Percentiles rank a stretch among this genome's conserved stretches.
Evolutionary conservation across 2,888 invertebrate genomes (phyloP).

Genomic region (Dascillus cervinus): DNA sequence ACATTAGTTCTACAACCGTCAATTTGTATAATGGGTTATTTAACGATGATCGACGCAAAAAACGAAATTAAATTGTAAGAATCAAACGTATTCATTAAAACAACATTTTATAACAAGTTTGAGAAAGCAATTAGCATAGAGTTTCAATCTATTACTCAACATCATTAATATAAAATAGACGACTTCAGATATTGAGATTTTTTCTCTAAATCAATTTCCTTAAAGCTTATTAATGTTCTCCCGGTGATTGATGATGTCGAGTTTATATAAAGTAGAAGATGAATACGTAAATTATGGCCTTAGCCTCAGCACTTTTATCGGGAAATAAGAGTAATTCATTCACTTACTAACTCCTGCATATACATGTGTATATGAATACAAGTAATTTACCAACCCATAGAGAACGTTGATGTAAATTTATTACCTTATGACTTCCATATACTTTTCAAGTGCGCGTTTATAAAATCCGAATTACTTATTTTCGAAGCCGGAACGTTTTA

Average conservation of each 20-base stretch:
- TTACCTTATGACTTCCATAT: too few species aligned
- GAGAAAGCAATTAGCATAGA: conserved; percentile 21
- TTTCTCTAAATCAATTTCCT: conserved; percentile 26
- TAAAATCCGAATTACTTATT: too few species aligned
- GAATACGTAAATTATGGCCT: conserved; percentile 22
- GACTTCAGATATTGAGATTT: conserved; percentile 19
- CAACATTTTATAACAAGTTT: conserved; percentile 5
- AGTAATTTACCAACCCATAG: too few species aligned
- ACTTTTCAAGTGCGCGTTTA: too few species aligned
- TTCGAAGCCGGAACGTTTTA: too few species aligned
- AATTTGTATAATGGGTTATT: too few species aligned
- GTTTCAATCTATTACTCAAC: conserved; percentile 23
- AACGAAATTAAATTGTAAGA: too few species aligned
- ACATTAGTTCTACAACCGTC: too few species aligned
- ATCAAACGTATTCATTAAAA: neutral
- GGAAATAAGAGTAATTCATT: conserved; percentile 8
- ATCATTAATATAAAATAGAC: conserved; percentile 24
- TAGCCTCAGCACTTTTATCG: conserved; percentile 10
- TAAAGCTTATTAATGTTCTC: conserved; percentile 25
- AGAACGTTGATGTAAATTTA: too few species aligned
- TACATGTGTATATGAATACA: too few species aligned
- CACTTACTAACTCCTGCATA: too few species aligned
- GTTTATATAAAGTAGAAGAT: conserved; percentile 18
- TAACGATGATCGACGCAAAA: too few species aligned
- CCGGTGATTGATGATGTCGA: conserved; percentile 23